Evolutionary conservation across 2,797 vertebrate species (phyloP).

Genomic region (Molossus alvarezi): DNA sequence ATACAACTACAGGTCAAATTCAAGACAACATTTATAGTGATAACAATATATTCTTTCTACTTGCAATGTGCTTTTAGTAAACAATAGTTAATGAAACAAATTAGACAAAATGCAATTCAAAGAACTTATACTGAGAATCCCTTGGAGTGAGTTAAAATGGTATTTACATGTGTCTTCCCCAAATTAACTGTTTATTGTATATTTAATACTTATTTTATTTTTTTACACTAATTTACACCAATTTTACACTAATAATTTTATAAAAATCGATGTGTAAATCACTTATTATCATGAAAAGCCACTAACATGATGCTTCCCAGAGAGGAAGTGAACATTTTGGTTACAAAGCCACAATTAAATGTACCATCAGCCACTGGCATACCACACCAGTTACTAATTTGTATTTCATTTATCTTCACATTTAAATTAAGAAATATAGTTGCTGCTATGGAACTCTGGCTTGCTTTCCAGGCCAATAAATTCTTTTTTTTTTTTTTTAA

Average conservation of each 20-base stretch:
- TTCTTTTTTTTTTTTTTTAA: neutral
- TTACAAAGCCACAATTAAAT: constrained; percentile 25
- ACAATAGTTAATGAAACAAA: constrained; percentile 29
- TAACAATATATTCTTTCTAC: neutral
- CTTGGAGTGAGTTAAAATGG: neutral
- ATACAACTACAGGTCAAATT: neutral
- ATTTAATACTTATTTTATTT: neutral
- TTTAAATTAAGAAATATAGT: constrained; percentile 58
- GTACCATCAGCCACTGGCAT: neutral
- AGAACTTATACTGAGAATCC: neutral
- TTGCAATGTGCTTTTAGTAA: constrained; percentile 36
- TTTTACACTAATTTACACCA: too few species aligned
- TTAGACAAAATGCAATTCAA: constrained; percentile 49
- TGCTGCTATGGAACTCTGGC: neutral
- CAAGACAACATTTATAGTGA: neutral
- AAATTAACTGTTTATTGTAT: neutral
- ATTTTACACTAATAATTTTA: neutral
- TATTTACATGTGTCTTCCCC: neutral
- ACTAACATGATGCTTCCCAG: constrained; percentile 24
- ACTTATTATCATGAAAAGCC: neutral
- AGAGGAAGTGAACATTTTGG: neutral
- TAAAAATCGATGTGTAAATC: constrained; percentile 1
- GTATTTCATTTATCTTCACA: constrained; percentile 42
- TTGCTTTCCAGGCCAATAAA: constrained; percentile 12
- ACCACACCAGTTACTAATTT: neutral